Evolutionary conservation across 1,140 invertebrate species (phyloP).

Genomic region (Hydropsyche tenuis): DNA sequence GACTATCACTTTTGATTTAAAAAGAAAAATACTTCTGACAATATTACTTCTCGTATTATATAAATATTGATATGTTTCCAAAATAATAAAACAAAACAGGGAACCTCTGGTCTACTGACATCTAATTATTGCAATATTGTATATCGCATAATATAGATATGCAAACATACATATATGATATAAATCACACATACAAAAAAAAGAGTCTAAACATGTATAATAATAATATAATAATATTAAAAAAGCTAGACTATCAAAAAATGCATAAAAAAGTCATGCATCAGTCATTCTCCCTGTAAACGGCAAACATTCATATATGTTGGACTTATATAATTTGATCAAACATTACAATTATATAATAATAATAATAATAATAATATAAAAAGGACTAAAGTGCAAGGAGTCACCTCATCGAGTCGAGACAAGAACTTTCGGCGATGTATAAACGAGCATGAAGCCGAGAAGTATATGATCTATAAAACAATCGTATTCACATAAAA

Average conservation of each 20-base stretch:
- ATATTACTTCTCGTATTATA: background rate
- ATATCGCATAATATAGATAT: constrained; percentile 23
- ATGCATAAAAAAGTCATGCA: constrained; percentile 34
- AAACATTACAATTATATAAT: constrained; percentile 31
- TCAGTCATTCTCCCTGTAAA: constrained; percentile 42
- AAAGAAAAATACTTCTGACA: background rate
- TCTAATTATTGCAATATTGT: constrained; percentile 29
- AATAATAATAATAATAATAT: constrained; percentile 45
- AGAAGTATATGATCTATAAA: too few relatives aligned
- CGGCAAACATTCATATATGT: constrained; percentile 29
- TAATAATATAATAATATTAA: constrained; percentile 16
- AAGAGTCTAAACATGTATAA: background rate
- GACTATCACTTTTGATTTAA: background rate
- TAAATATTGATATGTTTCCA: constrained; percentile 16
- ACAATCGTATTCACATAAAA: constrained; percentile 25
- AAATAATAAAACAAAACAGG: constrained; percentile 3
- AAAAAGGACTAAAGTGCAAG: constrained; percentile 47
- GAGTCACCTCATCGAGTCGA: constrained; percentile 35
- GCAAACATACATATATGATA: constrained; percentile 20
- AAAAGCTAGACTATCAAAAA: constrained; percentile 40
- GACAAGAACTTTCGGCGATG: constrained; percentile 49
- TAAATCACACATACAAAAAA: constrained; percentile 30
- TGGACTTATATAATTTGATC: background rate
- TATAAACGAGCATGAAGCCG: constrained; percentile 36
- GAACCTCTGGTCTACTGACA: constrained; percentile 24